Evolutionary conservation across 2,113 vertebrate species (phyloP).

Genomic region (Suricata suricatta): DNA sequence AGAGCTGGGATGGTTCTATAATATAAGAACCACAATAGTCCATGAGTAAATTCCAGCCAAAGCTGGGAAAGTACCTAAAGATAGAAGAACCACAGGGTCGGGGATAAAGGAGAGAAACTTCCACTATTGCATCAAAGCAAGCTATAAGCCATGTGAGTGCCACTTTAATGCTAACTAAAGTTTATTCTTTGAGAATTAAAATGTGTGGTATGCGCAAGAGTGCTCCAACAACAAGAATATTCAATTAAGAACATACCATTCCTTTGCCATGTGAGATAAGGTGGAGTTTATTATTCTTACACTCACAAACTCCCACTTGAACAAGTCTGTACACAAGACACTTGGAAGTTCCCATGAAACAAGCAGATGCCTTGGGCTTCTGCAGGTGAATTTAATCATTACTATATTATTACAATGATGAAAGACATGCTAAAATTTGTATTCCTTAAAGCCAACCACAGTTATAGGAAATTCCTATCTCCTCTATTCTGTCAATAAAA

Average conservation of each 20-base stretch:
- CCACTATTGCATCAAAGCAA: background rate
- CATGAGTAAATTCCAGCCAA: background rate
- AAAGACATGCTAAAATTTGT: slow-evolving; percentile 66
- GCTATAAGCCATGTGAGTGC: background rate
- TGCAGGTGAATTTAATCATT: slow-evolving; percentile 74
- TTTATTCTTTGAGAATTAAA: slow-evolving; percentile 44
- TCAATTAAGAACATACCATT: slow-evolving; percentile 58
- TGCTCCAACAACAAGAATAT: slow-evolving; percentile 34
- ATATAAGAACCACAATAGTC: background rate
- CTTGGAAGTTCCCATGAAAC: slow-evolving; percentile 66
- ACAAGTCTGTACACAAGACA: slow-evolving; percentile 73
- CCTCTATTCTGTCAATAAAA: slow-evolving; percentile 64
- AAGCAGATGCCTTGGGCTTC: slow-evolving; percentile 57
- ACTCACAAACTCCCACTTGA: slow-evolving; percentile 55
- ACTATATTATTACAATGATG: slow-evolving; percentile 67
- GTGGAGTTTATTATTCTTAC: slow-evolving; percentile 15
- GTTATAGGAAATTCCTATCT: slow-evolving; percentile 67
- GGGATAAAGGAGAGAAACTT: background rate
- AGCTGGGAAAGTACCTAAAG: background rate
- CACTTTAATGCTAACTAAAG: background rate
- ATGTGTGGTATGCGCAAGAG: background rate
- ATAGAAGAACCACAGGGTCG: background rate
- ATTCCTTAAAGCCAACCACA: slow-evolving; percentile 61
- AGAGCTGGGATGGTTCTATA: background rate
- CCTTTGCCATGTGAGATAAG: slow-evolving; percentile 47